These are phyloP conservation scores for Solenopsis invicta DNA, from an alignment of 1,140 invertebrate genomes.

Conservation along the genomic window DNA sequence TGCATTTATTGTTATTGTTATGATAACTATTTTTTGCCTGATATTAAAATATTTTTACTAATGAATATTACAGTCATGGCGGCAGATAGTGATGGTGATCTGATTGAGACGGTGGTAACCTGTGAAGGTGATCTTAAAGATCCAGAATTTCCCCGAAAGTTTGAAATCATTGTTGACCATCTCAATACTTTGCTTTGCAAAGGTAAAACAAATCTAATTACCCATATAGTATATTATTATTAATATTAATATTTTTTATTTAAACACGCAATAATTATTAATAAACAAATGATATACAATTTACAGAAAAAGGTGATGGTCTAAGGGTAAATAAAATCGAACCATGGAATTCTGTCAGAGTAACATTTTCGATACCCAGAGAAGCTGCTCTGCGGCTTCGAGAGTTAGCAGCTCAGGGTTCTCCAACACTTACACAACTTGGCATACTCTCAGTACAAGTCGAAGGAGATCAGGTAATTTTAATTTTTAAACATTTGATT, in stretches of 20 bases:
- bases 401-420: slow-evolving; percentile 96
- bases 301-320: slow-evolving; percentile 87
- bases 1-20: slow-evolving; percentile 9
- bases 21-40: slow-evolving; percentile 7
- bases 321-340: slow-evolving; percentile 94
- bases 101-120: slow-evolving; percentile 92
- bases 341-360: slow-evolving; percentile 99
- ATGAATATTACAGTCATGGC: slow-evolving; percentile 88
- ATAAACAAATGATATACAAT: slow-evolving; percentile 43
- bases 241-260: slow-evolving; percentile 17
- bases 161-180: slow-evolving; percentile 90
- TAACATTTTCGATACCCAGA: slow-evolving; percentile 98
- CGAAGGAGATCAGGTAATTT: slow-evolving; percentile 95
- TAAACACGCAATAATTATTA: slow-evolving; percentile 25
- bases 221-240: slow-evolving; percentile 1
- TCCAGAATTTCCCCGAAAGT: slow-evolving; percentile 91
- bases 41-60: slow-evolving; percentile 57
- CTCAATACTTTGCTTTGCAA: slow-evolving; percentile 91
- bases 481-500: slow-evolving; percentile 60
- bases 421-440: slow-evolving; percentile 94
- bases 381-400: slow-evolving; percentile 96
- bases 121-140: slow-evolving; percentile 93
- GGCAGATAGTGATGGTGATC: slow-evolving; percentile 91
- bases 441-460: slow-evolving; percentile 98
- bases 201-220: slow-evolving; percentile 85